These are phyloP conservation scores for Vultur gryphus DNA, from an alignment of 2,797 vertebrate species.

Conservation along the genomic window DNA sequence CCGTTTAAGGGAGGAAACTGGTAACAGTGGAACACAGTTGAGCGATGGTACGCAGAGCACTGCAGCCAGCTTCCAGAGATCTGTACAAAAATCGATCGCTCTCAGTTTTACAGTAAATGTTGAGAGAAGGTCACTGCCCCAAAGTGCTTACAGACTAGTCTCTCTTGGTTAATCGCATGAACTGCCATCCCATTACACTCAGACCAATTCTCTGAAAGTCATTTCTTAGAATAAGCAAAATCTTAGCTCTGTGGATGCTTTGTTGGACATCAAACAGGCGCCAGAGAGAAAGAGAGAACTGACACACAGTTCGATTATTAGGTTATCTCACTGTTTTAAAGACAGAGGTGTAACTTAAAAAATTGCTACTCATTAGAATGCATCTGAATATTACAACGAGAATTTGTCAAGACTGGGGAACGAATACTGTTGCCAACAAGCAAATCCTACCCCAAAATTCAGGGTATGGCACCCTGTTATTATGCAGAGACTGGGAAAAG, in stretches of 20 bases:
- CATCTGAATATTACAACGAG: not conserved
- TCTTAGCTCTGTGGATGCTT: not conserved
- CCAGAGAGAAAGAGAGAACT: not conserved
- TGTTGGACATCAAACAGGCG: not conserved
- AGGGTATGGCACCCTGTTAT: not conserved
- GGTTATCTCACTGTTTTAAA: not conserved
- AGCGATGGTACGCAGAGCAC: not conserved
- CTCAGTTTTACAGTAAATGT: not conserved
- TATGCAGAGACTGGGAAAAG: not conserved
- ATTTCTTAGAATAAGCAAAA: not conserved
- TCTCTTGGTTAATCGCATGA: not conserved
- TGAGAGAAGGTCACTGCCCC: constrained; percentile 17
- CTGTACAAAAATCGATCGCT: not conserved
- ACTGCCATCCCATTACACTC: not conserved
- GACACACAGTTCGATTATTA: rapidly evolving
- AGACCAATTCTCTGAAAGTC: not conserved
- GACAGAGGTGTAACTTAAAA: not conserved
- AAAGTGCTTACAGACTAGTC: not conserved
- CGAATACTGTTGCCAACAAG: not conserved
- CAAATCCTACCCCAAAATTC: not conserved
- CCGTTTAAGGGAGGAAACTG: not conserved
- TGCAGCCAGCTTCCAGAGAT: not conserved
- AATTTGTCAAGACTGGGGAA: not conserved
- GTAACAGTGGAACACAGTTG: not conserved
- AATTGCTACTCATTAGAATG: rapidly evolving